Evolutionary conservation across 2,888 invertebrate genomes (phyloP).

Genomic region (Drosophila barbarae): DNA sequence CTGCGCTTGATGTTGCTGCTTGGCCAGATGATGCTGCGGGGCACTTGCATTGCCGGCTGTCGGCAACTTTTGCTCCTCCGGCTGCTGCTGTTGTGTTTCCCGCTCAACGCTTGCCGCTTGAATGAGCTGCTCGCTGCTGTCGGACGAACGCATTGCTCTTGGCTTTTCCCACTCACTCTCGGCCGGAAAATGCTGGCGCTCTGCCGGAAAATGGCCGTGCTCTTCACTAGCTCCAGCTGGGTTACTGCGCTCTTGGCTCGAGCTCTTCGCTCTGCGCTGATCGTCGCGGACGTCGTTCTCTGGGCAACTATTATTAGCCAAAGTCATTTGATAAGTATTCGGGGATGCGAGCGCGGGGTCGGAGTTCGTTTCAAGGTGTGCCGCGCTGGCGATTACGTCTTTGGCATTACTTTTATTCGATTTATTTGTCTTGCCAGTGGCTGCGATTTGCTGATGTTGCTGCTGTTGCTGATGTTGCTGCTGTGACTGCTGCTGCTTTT

Average conservation of each 20-base stretch:
- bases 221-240: constrained; percentile 51
- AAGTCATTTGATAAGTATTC: constrained; percentile 78
- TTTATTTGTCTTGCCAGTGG: constrained; percentile 32
- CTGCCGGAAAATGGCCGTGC: constrained; percentile 14
- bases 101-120: constrained; percentile 68
- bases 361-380: constrained; percentile 77
- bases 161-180: constrained; percentile 23
- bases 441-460: constrained; percentile 39
- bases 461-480: constrained; percentile 51
- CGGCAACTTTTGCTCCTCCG: constrained; percentile 7
- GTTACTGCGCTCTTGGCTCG: constrained; percentile 49
- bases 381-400: constrained; percentile 56
- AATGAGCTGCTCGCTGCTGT: constrained; percentile 49
- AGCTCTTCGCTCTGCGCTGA: constrained; percentile 18
- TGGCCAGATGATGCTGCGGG: constrained; percentile 53
- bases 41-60: constrained; percentile 30
- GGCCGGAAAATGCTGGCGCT: constrained; percentile 24
- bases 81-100: constrained; percentile 33
- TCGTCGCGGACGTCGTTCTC: constrained; percentile 43
- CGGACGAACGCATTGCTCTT: constrained; percentile 20
- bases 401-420: constrained; percentile 30
- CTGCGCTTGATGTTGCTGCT: constrained; percentile 37
- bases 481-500: constrained; percentile 62
- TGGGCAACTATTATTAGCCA: constrained; percentile 76
- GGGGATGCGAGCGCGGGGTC: constrained; percentile 71